These are phyloP conservation scores for Zenarchopterus dispar DNA, from an alignment of 2,797 vertebrate genomes.

Conservation along the genomic window DNA sequence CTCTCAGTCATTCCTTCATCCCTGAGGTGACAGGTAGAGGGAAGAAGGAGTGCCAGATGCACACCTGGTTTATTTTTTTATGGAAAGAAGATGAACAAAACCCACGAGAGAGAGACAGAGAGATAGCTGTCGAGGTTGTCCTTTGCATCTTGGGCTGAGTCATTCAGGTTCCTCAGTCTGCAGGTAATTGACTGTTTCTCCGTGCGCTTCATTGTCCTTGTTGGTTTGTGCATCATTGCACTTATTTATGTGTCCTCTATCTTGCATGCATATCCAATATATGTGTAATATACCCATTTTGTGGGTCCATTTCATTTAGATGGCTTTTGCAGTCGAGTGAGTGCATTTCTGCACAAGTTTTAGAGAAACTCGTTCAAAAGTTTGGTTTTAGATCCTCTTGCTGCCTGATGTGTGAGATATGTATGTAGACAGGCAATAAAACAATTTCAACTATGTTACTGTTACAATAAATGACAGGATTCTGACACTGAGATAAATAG, in stretches of 20 bases:
- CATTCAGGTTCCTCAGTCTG: constrained; percentile 48
- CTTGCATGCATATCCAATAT: constrained; percentile 46
- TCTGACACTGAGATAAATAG: too few species aligned
- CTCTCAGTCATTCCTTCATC: constrained; percentile 67
- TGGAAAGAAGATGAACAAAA: constrained; percentile 43
- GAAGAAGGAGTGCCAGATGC: constrained; percentile 60
- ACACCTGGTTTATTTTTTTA: constrained; percentile 81
- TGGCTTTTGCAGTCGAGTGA: constrained; percentile 7
- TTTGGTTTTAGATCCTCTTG: constrained; percentile 10
- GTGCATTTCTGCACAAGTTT: constrained; percentile 1
- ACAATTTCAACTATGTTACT: too few species aligned
- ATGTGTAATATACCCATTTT: constrained; percentile 42
- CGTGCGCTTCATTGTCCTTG: constrained; percentile 47
- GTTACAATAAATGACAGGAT: too few species aligned
- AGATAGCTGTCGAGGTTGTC: constrained; percentile 68
- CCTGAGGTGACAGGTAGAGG: constrained; percentile 76
- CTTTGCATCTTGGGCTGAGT: constrained; percentile 62
- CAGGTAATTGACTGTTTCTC: constrained; percentile 24
- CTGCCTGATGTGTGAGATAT: too few species aligned
- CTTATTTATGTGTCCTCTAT: constrained; percentile 55
- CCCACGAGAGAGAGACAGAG: constrained; percentile 28
- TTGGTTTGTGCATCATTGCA: constrained; percentile 59
- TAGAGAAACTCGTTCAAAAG: neutral
- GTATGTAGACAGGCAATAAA: too few species aligned
- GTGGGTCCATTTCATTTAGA: constrained; percentile 23